phyloP scores from a whole-genome alignment of 1,140 invertebrate genomes.

The Trissolcus basalis region DNA sequence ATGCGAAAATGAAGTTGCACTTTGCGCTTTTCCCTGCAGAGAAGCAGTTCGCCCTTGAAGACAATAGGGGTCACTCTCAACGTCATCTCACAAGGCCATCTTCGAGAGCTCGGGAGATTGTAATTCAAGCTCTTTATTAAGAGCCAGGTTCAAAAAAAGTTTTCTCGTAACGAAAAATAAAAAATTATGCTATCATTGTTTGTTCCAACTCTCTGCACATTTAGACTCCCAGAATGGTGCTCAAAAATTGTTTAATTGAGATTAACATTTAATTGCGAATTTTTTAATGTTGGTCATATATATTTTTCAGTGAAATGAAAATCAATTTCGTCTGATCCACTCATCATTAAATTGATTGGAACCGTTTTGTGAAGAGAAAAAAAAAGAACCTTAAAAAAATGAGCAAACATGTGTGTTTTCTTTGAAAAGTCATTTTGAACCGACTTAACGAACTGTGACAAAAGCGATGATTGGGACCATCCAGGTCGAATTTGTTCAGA shows the following conservation, averaged over 20 bases:
- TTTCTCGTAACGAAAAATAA: constrained; percentile 25
- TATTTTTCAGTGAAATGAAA: too few relatives aligned
- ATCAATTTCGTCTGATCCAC: too few relatives aligned
- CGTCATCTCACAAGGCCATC: constrained; percentile 72
- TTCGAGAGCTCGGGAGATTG: constrained; percentile 51
- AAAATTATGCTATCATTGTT: too few relatives aligned
- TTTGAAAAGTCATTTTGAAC: too few relatives aligned
- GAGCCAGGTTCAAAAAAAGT: constrained; percentile 22
- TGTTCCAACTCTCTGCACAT: too few relatives aligned
- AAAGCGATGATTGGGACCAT: constrained; percentile 1
- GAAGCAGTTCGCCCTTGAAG: constrained; percentile 65
- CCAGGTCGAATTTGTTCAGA: constrained; percentile 3
- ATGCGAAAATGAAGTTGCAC: constrained; percentile 66
- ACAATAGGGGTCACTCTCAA: constrained; percentile 66
- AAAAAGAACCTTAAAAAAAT: too few relatives aligned
- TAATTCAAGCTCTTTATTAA: constrained; percentile 69
- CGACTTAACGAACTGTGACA: constrained; percentile 3
- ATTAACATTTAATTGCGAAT: too few relatives aligned
- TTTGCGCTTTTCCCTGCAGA: constrained; percentile 57
- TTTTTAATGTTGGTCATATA: too few relatives aligned
- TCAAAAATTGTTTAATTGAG: too few relatives aligned
- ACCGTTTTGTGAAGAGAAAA: too few relatives aligned
- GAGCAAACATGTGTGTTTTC: neutral
- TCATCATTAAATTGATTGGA: too few relatives aligned
- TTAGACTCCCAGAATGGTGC: too few relatives aligned